Conservation (phyloP, 2,888 invertebrate genomes). For the Endomychus coccineus region DNA sequence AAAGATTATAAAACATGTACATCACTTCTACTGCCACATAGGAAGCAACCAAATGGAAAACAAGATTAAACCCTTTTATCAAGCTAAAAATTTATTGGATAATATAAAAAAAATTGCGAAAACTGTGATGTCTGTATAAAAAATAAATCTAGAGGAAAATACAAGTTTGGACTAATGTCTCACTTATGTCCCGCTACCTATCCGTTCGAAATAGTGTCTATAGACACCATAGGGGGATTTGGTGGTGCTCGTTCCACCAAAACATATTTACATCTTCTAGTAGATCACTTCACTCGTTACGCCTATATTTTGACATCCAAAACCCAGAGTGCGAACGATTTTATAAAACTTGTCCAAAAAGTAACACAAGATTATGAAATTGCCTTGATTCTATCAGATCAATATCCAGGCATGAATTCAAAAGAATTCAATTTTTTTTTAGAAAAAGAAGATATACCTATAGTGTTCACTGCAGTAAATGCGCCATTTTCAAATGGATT, state of each 20-base stretch:
- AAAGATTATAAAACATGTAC: too few species aligned
- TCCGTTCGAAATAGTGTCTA: conserved; percentile 8
- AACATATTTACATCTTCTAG: conserved; percentile 7
- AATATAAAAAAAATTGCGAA: too few species aligned
- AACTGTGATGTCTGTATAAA: conserved; percentile 3
- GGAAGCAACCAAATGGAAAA: conserved; percentile 1
- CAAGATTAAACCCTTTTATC: neutral
- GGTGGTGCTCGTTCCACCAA: conserved; percentile 8
- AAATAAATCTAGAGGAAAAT: conserved; percentile 5
- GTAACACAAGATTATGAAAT: conserved; percentile 1
- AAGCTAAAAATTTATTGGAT: conserved; percentile 1
- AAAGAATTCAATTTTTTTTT: too few species aligned
- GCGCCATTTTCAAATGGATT: too few species aligned
- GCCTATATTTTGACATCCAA: conserved; percentile 7
- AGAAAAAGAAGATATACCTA: too few species aligned
- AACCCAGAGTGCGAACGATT: conserved; percentile 7
- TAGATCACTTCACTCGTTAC: conserved; percentile 9
- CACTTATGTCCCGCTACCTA: conserved; percentile 4
- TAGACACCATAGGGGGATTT: conserved; percentile 8
- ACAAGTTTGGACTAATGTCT: conserved; percentile 7
- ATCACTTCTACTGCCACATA: conserved; percentile 1
- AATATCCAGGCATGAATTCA: conserved; percentile 30
- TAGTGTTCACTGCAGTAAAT: too few species aligned
- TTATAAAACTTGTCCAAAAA: conserved; percentile 4
- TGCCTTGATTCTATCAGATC: conserved; percentile 15